Conservation (phyloP, 2,113 vertebrate species). For the Brevimyrus niger region DNA sequence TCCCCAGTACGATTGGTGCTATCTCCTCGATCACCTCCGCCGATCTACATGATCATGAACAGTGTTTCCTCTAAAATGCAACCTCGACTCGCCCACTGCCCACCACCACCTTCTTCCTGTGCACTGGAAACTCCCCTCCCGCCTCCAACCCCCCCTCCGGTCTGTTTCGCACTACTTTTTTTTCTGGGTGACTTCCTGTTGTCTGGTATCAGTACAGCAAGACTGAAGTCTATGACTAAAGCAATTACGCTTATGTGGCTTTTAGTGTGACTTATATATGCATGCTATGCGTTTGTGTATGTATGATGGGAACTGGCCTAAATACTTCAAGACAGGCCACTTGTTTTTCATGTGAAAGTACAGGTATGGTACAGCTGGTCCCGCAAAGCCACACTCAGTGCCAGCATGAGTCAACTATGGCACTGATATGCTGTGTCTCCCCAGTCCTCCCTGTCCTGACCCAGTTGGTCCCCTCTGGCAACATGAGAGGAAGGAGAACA, state of each 20-base stretch:
- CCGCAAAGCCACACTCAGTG: not conserved
- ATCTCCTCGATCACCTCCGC: not conserved
- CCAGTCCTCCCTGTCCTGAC: not conserved
- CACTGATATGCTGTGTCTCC: conserved; percentile 29
- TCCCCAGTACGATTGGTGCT: not conserved
- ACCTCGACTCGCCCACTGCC: conserved; percentile 20
- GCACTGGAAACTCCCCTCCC: conserved; percentile 46
- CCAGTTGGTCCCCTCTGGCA: not conserved
- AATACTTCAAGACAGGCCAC: not conserved
- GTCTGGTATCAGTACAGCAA: not conserved
- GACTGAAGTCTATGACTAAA: not conserved
- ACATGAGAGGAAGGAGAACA: conserved; percentile 15
- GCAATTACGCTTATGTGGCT: too few relatives aligned
- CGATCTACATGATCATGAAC: not conserved
- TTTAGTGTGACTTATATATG: not conserved
- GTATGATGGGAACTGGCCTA: not conserved
- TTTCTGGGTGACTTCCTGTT: conserved; percentile 10
- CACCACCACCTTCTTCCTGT: conserved; percentile 39
- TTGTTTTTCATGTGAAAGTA: not conserved
- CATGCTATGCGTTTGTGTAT: not conserved
- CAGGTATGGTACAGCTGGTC: not conserved
- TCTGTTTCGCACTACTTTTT: conserved; percentile 12
- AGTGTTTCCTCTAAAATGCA: not conserved
- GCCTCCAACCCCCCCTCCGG: conserved; percentile 1
- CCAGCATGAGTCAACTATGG: not conserved